Conservation (phyloP, 2,113 vertebrate species). For the Actenoides hombroni region DNA sequence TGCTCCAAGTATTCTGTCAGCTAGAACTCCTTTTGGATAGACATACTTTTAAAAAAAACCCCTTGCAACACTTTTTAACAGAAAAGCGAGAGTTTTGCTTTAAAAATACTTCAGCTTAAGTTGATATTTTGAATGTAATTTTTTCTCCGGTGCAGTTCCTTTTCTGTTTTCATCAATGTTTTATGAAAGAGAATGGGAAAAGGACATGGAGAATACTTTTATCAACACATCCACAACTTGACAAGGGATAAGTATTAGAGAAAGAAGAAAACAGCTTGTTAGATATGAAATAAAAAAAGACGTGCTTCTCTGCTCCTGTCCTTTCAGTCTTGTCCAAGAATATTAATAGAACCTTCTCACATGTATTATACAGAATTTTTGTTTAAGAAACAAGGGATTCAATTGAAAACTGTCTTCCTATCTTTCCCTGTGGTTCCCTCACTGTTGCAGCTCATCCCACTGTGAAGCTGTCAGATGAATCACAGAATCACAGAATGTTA, state of each 20-base stretch:
- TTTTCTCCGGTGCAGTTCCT: background rate
- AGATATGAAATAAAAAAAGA: background rate
- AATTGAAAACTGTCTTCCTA: background rate
- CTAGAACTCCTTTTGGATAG: background rate
- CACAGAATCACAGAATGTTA: no score
- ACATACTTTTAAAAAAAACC: background rate
- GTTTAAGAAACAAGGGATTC: background rate
- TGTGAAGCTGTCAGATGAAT: background rate
- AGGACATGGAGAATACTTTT: background rate
- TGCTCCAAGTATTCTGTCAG: background rate
- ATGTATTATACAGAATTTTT: background rate
- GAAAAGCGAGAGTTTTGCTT: background rate
- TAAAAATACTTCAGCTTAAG: background rate
- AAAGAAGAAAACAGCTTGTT: background rate
- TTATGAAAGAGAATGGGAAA: background rate
- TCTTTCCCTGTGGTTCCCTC: background rate
- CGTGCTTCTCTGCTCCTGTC: background rate
- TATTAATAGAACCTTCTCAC: background rate
- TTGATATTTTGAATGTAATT: background rate
- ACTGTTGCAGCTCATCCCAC: background rate
- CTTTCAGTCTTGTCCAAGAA: background rate
- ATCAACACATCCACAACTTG: background rate
- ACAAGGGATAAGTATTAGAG: background rate
- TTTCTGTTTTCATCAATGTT: constrained; percentile 2
- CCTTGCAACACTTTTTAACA: background rate